Base-by-base conservation (phyloP, 2,797 vertebrate species). In the Sylvilagus floridanus region DNA sequence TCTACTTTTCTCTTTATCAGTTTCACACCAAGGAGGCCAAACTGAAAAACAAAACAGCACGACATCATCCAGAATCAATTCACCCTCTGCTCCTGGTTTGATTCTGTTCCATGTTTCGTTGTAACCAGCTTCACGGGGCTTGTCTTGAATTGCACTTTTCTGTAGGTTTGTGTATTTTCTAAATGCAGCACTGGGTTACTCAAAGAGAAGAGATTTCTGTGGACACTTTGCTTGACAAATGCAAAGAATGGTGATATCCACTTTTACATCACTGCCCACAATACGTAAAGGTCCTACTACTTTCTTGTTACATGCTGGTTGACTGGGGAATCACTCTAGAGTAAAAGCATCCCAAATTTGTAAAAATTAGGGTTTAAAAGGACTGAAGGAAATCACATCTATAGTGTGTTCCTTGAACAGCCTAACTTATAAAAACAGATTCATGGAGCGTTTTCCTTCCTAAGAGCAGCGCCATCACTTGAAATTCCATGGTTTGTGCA, bases 381-480 rank as follows among this genome's bases (percentile, higher is more conserved):
- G 30, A 10, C 62, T 78, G 68, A 82, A 28, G 84, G 66, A 93
- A 92, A 86, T 37, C 69, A 11, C 62, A 77, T 54, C 19, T 52
- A 57, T 35, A 76, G 57, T 47, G 50, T 42, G 60, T 65, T 90
- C 63, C 60, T 71, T 87, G 65, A 79, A 92, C 11, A 81, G 16
- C n/a, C 94, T 66, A 78, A 83, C 78, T 94, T 92, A n/a, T 19
- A 88, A 81, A 42, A 86, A 90, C 26, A 47, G 12, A 71, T 37
- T 47, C 81, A 50, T 16, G 76, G 63, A 52, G 54, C 28, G 32
- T 60, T 91, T 92, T 93, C 57, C 78, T 95, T 84, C 50, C 66
- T 92, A 93, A 95, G 76, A 94, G 94, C 30, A 97, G 96, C 85
- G 63, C 95, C 95, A 93, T 88, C 93, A 47, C 72, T 93, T 94